Evolutionary conservation across 2,113 vertebrate species (phyloP).

Genomic region (Chlamydotis undulata): DNA sequence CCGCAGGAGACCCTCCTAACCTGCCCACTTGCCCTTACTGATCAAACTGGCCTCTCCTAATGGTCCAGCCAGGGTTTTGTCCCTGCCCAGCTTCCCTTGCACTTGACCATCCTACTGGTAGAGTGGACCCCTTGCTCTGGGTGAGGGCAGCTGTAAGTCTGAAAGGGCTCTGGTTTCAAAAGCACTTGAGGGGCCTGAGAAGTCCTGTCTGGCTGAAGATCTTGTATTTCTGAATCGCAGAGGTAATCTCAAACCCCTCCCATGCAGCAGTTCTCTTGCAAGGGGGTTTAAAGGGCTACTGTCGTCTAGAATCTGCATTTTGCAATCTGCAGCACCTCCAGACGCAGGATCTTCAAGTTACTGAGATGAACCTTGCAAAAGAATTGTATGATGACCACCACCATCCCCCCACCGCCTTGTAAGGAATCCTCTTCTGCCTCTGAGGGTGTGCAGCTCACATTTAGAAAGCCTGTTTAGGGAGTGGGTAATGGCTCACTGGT

Average conservation of each 20-base stretch:
- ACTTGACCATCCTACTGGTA: background rate
- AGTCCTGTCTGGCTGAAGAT: background rate
- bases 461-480: background rate
- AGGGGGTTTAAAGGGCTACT: background rate
- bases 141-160: background rate
- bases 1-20: background rate
- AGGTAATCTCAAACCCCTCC: background rate
- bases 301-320: background rate
- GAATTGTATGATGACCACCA: background rate
- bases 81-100: background rate
- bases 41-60: background rate
- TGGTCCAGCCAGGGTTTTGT: background rate
- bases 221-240: background rate
- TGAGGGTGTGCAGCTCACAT: background rate
- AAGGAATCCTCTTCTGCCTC: background rate
- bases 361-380: background rate
- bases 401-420: background rate
- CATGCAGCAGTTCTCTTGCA: background rate
- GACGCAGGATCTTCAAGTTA: background rate
- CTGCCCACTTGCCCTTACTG: background rate
- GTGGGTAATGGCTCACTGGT: background rate
- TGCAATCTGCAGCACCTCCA: background rate
- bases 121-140: accelerated
- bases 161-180: background rate
- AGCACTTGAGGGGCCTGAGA: background rate